A percentile compares a stretch with the other conserved stretches of the same genome.
phyloP scores from a whole-genome alignment of 2,797 vertebrate species.

The Sebastes oblongus region DNA sequence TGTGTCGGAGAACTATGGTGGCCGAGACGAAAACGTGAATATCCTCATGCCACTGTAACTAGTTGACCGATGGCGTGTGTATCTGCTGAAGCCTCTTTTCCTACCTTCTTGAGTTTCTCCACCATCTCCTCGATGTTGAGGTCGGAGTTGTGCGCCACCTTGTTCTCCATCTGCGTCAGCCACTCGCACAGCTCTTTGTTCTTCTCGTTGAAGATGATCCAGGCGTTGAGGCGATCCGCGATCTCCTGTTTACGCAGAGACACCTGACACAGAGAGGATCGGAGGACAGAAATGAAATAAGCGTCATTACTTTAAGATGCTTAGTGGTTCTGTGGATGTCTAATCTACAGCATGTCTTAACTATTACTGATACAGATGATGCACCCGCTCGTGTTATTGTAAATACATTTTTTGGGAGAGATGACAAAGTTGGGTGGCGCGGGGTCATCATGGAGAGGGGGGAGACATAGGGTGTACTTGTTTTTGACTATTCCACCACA shows the following conservation, averaged over 20 bases:
- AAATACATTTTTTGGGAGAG: background rate
- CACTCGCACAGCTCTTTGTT: slow-evolving; percentile 94
- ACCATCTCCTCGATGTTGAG: slow-evolving; percentile 96
- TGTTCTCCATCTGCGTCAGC: slow-evolving; percentile 95
- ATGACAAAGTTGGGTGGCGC: background rate
- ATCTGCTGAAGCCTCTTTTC: background rate
- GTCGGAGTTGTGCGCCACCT: slow-evolving; percentile 87
- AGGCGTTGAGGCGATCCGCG: slow-evolving; percentile 90
- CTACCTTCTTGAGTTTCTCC: slow-evolving; percentile 95
- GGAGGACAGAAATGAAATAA: background rate
- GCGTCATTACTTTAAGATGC: background rate
- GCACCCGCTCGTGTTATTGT: no score
- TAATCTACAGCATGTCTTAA: no score
- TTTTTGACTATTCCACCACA: rapidly evolving
- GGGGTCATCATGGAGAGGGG: no score
- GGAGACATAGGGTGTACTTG: rapidly evolving
- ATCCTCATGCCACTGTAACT: background rate
- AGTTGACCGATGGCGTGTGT: background rate
- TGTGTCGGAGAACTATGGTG: no score
- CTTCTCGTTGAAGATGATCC: slow-evolving; percentile 94
- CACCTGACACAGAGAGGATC: slow-evolving; percentile 76
- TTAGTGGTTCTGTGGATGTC: background rate
- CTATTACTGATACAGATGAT: no score
- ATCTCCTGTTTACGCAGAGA: slow-evolving; percentile 92
- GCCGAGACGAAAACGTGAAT: rapidly evolving